These are phyloP conservation scores for Basileuterus tristriatus DNA, from an alignment of 2,797 vertebrate genomes.

Conservation along the genomic window DNA sequence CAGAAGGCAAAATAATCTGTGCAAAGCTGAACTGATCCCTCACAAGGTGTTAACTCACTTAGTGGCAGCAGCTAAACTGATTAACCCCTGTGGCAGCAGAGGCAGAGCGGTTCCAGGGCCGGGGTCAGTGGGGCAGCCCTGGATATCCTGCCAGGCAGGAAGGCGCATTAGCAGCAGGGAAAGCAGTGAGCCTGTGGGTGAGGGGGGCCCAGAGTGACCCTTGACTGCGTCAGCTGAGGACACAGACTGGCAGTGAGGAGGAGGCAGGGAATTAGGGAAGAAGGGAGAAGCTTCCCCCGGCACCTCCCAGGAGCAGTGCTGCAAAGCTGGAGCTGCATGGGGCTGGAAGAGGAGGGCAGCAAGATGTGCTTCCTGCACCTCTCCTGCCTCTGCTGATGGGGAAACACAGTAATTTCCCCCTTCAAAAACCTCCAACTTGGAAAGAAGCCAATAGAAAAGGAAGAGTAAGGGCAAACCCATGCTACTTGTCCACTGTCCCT, in stretches of 20 bases:
- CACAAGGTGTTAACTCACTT: conserved; percentile 48
- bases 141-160: not conserved
- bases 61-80: conserved; percentile 21
- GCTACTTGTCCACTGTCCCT: rapidly evolving
- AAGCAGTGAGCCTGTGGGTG: not conserved
- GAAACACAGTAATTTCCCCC: not conserved
- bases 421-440: not conserved
- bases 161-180: not conserved
- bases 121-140: not conserved
- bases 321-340: not conserved
- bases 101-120: not conserved
- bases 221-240: not conserved
- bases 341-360: not conserved
- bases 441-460: not conserved
- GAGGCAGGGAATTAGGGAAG: rapidly evolving
- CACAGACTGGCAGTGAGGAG: not conserved
- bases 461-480: not conserved
- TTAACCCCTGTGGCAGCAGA: not conserved
- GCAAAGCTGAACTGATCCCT: conserved; percentile 66
- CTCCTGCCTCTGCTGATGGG: not conserved
- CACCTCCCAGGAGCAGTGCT: not conserved
- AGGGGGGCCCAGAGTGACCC: not conserved
- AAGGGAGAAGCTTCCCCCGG: not conserved
- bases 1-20: conserved; percentile 60
- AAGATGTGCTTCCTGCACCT: not conserved